Evolutionary conservation across 2,888 invertebrate genomes (phyloP), one percentile per base, ranked within the genome.

Genomic region (Rhynchonema sp.): DNA sequence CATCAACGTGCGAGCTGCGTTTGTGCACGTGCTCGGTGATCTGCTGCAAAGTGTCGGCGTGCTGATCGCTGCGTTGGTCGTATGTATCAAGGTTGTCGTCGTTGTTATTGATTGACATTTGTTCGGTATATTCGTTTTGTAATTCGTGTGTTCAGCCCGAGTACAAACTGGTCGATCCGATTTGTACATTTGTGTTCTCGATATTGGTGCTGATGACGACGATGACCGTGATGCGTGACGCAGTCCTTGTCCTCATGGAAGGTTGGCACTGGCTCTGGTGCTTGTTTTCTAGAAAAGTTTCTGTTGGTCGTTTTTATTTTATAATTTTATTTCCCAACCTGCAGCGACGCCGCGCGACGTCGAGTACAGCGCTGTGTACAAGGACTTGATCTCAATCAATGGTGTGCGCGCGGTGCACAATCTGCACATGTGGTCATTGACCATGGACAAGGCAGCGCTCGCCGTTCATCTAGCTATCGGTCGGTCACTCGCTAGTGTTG

Each of bases 391-490:
- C 70, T 78, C 82, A 59, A 83, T 96, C 62, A 83, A 85, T 27
- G 91, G 91, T 49, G 94, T 98, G 38, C 80, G 84, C 62, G 84
- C 87, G 68, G 85, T 96, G 0, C 96, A 98, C 76, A 92, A 94
- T 78, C 80, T 98, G 67, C 81, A 94, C 68, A 85, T 98, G 74
- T 96, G 96, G 96, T 91, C 92, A 27, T 80, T 98, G 28, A 94
- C 91, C 64, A 80, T 92, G 70, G 90, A 92, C 78, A 94, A 92
- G 79, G 85, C 87, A 26, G 94, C 96, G 25, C 78, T 96, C 63
- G 86, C 92, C n/a, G 92, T 91, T n/a, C 96, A 98, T 78, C 79
- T 98, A 63, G 96, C 89, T 56, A 85, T 94, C 67, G 83, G 92
- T 92, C 77, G 82, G 64, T 61, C 1, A 2, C n/a, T n/a, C n/a